Conservation (phyloP, 2,888 invertebrate genomes). For the Lasioglossum villosulum region DNA sequence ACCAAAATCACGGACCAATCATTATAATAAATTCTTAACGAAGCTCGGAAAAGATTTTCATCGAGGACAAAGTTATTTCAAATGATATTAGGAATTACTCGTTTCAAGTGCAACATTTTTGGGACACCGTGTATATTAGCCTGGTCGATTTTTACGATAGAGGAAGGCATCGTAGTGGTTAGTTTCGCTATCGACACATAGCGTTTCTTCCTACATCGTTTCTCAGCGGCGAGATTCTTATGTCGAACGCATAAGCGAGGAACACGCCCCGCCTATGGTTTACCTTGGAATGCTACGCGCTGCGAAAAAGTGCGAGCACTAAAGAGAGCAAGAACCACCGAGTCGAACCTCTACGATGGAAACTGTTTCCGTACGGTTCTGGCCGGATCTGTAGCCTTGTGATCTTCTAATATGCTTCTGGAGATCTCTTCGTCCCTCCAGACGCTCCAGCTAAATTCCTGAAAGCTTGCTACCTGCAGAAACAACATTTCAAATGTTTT, state of each 20-base stretch:
- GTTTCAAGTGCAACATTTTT: no score
- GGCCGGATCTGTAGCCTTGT: background rate
- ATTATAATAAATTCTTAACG: no score
- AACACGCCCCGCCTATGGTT: slow-evolving; percentile 38
- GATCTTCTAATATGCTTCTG: slow-evolving; percentile 26
- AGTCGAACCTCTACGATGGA: background rate
- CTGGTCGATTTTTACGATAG: slow-evolving; percentile 25
- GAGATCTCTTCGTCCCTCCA: slow-evolving; percentile 23
- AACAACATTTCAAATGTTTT: background rate
- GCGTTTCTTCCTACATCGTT: slow-evolving; percentile 1
- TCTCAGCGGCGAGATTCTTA: slow-evolving; percentile 24
- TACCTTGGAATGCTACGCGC: slow-evolving; percentile 32
- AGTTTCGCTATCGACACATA: slow-evolving; percentile 13
- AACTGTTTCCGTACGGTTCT: slow-evolving; percentile 26
- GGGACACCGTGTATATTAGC: background rate
- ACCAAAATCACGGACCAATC: no score
- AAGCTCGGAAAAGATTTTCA: no score
- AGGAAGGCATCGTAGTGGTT: slow-evolving; percentile 8
- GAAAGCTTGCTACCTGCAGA: slow-evolving; percentile 20
- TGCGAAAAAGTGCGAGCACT: slow-evolving; percentile 27
- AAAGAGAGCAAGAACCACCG: slow-evolving; percentile 4
- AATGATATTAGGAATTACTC: no score
- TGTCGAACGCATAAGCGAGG: slow-evolving; percentile 13
- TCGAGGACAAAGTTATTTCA: no score
- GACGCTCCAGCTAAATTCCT: slow-evolving; percentile 40